Evolutionary conservation across 2,888 invertebrate genomes (phyloP).

Genomic region (Epinotia bilunana): DNA sequence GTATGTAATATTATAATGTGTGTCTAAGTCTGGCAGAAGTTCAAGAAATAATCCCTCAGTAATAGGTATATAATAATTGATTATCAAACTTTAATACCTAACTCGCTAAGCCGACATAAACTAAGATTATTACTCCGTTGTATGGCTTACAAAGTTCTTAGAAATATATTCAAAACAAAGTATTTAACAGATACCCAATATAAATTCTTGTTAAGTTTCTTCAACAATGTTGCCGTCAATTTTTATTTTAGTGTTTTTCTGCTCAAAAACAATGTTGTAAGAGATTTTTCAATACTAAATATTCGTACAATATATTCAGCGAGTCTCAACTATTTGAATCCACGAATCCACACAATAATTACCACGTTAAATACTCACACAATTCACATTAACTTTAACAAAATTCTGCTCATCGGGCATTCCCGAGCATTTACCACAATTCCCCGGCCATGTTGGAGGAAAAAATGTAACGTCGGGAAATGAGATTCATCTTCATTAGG

Average conservation of each 20-base stretch:
- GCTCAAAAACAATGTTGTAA: background rate
- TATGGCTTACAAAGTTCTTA: background rate
- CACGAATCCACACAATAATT: too few species aligned
- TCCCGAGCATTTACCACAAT: slow-evolving; percentile 20
- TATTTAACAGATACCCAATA: background rate
- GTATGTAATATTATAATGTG: background rate
- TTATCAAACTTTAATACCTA: background rate
- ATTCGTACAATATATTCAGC: background rate
- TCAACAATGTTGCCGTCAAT: background rate
- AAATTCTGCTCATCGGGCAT: slow-evolving; percentile 22
- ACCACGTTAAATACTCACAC: too few species aligned
- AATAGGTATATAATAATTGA: background rate
- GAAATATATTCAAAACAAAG: slow-evolving; percentile 16
- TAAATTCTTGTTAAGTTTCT: slow-evolving; percentile 19
- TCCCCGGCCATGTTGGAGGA: slow-evolving; percentile 32
- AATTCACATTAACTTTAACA: slow-evolving; percentile 5
- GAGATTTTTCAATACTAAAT: background rate
- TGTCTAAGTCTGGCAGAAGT: background rate
- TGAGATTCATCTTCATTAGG: slow-evolving; percentile 44
- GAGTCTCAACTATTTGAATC: too few species aligned
- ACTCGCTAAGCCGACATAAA: background rate
- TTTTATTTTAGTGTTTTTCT: background rate
- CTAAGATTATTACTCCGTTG: background rate
- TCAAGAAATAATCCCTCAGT: background rate
- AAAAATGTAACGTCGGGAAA: slow-evolving; percentile 43